Evolutionary conservation across 2,888 invertebrate genomes (phyloP), one percentile per base, ranked within the genome.

Genomic region (Zygogramma bicolorata): DNA sequence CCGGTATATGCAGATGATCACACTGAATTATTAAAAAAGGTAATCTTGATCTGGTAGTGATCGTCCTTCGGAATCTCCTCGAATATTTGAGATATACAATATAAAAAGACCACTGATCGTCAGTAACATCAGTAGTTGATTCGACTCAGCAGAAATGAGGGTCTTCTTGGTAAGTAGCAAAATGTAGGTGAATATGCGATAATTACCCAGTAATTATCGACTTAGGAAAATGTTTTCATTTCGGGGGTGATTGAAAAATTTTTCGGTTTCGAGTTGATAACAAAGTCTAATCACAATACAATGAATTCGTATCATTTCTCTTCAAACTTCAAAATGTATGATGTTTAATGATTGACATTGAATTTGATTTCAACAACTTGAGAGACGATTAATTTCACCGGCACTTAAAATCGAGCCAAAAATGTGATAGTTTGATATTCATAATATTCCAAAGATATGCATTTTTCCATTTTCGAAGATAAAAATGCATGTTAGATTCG

Each of bases 81-180:
- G 15, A 31, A 63, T 34, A 46, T 46, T 34, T 46, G 46, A 20
- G 61, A 49, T 29, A 63, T 46, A 34, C 46, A 63, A 46, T 63
- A 63, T 63, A 63, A 63, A 63, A 63, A 63, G 63, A 63, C 13
- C 42, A 46, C 46, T 22, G 38, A 10, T 42, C 3, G 29, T 29
- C 49, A 15, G 25, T 27, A 22, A 31, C 29, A 29, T 63, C 63
- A 63, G 63, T 63, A 63, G 63, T 63, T 46, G 29, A 46, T 29
- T 46, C 46, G 63, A 63, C 63, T 58, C 42, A 60, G 13, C 63
- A 22, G 59, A 65, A 46, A 70, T 70, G 70, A 70, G 46, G 60
- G 60, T 63, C 42, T 59, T 58, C 31, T 46, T 70, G 70, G 70
- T 70, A 27, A 70, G 70, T 70, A 27, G 20, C 25, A 25, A 25